Base-by-base conservation (phyloP, 2,113 vertebrate species). In the Rafetus swinhoei region DNA sequence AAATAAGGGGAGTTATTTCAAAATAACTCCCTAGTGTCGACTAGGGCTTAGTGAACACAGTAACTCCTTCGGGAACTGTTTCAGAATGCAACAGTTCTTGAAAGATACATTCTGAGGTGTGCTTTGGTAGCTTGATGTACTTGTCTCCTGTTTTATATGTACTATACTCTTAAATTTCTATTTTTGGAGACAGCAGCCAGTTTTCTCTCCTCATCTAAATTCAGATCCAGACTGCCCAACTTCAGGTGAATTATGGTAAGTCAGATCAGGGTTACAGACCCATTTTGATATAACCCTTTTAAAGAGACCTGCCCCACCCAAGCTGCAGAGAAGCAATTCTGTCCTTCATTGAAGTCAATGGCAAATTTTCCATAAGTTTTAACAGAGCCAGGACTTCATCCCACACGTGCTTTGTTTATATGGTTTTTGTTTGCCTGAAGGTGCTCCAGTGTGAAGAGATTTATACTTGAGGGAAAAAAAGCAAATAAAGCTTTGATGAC, bases 101-200 rank as follows among this genome's bases (percentile, higher is more conserved):
- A 62, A 86, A 60, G 18, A 7, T 14, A 79, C 35, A 15, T 39
- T 0, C 2, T 3, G 54, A 50, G 2, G 19, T 7, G 2, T 82
- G 2, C 27, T 15, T 54, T 32, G 6, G 10, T 24, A 84, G 24
- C 79, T 76, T 60, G 69, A 86, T 89, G 80, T 0, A 29, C 7
- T 2, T 79, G 3, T 9, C 6, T 50, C 6, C 6, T 62, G 0
- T 1, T 15, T 82, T 76, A 8, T 81, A 2, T 3, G 2, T 9
- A n/a, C 13, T 0, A 9, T 18, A 2, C 69, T 60, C 86, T 52
- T 65, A 56, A 13, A 19, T 81, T 24, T 59, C 85, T 69, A 32
- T 69, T 32, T 69, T 69, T 18, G 62, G 62, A 69, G n/a, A 80
- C 3, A 72, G 1, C 55, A 72, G 53, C 9, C 79, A 15, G 53